Evolutionary conservation across 2,797 vertebrate species (phyloP), one percentile per base, ranked within the genome.

Genomic region (Clarias laeviceps): DNA sequence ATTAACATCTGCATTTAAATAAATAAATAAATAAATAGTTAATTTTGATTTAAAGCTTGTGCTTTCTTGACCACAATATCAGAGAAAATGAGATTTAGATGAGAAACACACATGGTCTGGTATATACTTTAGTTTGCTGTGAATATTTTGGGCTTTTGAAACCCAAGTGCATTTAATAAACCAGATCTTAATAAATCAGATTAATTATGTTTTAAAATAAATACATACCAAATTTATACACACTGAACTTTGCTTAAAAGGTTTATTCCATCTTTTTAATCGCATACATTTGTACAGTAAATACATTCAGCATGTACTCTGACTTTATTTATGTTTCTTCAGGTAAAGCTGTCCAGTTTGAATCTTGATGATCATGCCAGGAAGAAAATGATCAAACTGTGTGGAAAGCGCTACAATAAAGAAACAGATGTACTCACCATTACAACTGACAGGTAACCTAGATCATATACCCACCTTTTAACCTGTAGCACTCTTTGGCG

Each of bases 331-430:
- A 3, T 27, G 1, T 34, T 2, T 6, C 34, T n/a, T 70, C 90
- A 99, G 98, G 93, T 98, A n/a, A 98, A 96, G 89, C 93, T 99
- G 88, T 98, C 96, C 84, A 95, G 91, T 91, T 91, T 99, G 89
- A 99, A 99, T 91, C 94, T 99, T 90, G 97, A 99, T 85, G 95
- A 97, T 9, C 98, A 99, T 1, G 97, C 97, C 57, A 95, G 93
- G 90, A 98, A 97, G 92, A 99, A 99, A 91, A 92, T 99, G 77
- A 89, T 97, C 88, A 99, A 97, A 91, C 96, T 99, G 2, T 94
- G 94, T 8, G 96, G 96, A 73, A 92, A 97, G 17, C 92, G 96
- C 79, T 98, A 99, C 93, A 94, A 95, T 91, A 91, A 88, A 91
- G 90, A 94, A 0, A 96, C 96, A 0, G 97, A 98, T 88, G 73